These are phyloP conservation scores for Crematogaster levior DNA, from an alignment of 2,888 invertebrate genomes.

Conservation along the genomic window DNA sequence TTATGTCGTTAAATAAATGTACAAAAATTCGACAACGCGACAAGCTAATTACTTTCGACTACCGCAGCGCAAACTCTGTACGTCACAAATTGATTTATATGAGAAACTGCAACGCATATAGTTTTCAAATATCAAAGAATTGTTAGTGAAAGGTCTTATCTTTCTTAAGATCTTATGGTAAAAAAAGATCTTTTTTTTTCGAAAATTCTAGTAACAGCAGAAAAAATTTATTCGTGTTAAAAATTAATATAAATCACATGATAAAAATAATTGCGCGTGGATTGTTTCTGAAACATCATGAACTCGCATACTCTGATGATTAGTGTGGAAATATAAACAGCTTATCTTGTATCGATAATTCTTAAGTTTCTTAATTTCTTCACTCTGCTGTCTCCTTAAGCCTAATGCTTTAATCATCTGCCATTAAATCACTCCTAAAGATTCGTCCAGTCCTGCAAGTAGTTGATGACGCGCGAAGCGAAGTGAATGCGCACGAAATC, in stretches of 20 bases:
- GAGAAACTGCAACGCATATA: neutral
- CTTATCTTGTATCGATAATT: neutral
- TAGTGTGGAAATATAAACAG: neutral
- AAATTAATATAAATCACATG: neutral
- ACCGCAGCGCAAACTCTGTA: neutral
- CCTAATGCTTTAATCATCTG: neutral
- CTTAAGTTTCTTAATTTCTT: neutral
- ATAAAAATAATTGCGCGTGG: neutral
- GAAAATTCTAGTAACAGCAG: neutral
- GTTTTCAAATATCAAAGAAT: neutral
- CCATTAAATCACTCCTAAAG: neutral
- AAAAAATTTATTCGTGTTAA: neutral
- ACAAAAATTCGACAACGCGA: too few species aligned
- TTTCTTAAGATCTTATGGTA: neutral
- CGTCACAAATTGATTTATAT: neutral
- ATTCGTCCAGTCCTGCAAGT: conserved; percentile 24
- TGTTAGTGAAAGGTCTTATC: neutral
- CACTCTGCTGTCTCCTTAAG: neutral
- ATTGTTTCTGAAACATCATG: neutral
- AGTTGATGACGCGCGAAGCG: conserved; percentile 55
- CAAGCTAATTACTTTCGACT: too few species aligned
- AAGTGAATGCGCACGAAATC: conserved; percentile 57
- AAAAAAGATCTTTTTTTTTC: neutral
- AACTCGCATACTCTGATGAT: neutral
- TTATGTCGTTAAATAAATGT: too few species aligned